Percentiles rank a stretch among this genome's conserved stretches.
Evolutionary conservation across 1,140 invertebrate genomes (phyloP).

Genomic region (Drosophila varians): DNA sequence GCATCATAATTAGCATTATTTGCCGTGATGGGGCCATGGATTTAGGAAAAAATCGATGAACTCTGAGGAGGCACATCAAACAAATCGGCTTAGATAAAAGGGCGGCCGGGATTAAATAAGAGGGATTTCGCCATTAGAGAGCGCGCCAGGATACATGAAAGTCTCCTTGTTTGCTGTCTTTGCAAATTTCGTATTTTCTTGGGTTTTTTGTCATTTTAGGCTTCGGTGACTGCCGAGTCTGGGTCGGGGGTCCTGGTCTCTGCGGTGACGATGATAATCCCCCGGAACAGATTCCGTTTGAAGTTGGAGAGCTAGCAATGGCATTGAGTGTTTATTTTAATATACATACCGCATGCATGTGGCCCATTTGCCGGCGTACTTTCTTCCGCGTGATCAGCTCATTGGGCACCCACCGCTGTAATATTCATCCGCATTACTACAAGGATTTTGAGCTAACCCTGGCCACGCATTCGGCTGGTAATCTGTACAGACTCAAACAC

Average conservation of each 20-base stretch:
- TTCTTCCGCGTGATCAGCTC: constrained; percentile 76
- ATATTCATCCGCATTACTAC: background rate
- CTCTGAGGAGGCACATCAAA: constrained; percentile 61
- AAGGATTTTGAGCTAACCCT: background rate
- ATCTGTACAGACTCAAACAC: constrained; percentile 20
- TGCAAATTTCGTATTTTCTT: constrained; percentile 33
- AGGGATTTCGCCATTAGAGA: constrained; percentile 50
- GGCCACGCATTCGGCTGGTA: constrained; percentile 59
- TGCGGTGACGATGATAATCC: constrained; percentile 37
- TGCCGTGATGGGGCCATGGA: constrained; percentile 31
- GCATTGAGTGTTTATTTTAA: constrained; percentile 49
- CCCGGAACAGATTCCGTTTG: constrained; percentile 33
- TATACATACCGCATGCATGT: constrained; percentile 40
- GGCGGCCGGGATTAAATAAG: constrained; percentile 54
- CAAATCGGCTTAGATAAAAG: constrained; percentile 65
- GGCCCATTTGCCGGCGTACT: constrained; percentile 56
- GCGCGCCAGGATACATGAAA: constrained; percentile 28
- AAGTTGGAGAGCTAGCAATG: constrained; percentile 32
- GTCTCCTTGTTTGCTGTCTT: constrained; percentile 5
- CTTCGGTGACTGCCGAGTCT: constrained; percentile 11
- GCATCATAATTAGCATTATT: constrained; percentile 67
- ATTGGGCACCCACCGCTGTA: constrained; percentile 61
- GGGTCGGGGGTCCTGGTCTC: constrained; percentile 4
- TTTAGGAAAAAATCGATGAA: constrained; percentile 39
- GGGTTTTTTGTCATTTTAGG: constrained; percentile 33